Conservation (phyloP, 2,797 vertebrate species). For the Syngnathus rostellatus region DNA sequence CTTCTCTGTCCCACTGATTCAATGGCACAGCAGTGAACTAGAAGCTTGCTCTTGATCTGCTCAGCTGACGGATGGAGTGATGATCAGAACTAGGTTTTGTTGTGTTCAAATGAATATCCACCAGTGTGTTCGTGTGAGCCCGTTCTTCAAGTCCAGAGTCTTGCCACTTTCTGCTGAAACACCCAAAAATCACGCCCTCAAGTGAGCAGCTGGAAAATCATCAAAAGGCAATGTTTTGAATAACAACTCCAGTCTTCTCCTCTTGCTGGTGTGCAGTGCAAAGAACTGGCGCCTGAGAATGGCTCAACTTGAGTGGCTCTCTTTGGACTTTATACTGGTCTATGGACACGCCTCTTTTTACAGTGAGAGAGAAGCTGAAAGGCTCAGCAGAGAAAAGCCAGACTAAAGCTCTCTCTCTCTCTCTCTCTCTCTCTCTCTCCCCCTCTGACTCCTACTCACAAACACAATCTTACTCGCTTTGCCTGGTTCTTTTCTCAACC, state of each 20-base stretch:
- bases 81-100: constrained; percentile 14
- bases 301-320: constrained; percentile 57
- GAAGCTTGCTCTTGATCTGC: constrained; percentile 41
- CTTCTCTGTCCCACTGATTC: constrained; percentile 45
- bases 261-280: constrained; percentile 45
- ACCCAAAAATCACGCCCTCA: constrained; percentile 39
- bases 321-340: constrained; percentile 70
- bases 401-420: constrained; percentile 22
- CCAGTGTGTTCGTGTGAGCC: constrained; percentile 38
- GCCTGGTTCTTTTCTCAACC: constrained; percentile 37
- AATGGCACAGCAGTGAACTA: constrained; percentile 49
- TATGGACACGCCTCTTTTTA: constrained; percentile 67
- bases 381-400: constrained; percentile 60
- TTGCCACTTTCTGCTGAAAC: constrained; percentile 20
- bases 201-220: constrained; percentile 46
- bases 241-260: constrained; percentile 43
- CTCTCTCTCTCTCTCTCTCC: constrained; percentile 29
- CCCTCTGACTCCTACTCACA: constrained; percentile 31
- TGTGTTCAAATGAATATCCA: constrained; percentile 30
- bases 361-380: constrained; percentile 61
- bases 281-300: constrained; percentile 55
- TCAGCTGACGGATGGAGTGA: constrained; percentile 21
- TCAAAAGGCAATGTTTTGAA: constrained; percentile 33
- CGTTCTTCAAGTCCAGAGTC: constrained; percentile 30
- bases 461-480: constrained; percentile 39